Evolutionary conservation across 2,797 vertebrate species (phyloP), one percentile per base, ranked within the genome.

Genomic region (Acrocephalus scirpaceus): DNA sequence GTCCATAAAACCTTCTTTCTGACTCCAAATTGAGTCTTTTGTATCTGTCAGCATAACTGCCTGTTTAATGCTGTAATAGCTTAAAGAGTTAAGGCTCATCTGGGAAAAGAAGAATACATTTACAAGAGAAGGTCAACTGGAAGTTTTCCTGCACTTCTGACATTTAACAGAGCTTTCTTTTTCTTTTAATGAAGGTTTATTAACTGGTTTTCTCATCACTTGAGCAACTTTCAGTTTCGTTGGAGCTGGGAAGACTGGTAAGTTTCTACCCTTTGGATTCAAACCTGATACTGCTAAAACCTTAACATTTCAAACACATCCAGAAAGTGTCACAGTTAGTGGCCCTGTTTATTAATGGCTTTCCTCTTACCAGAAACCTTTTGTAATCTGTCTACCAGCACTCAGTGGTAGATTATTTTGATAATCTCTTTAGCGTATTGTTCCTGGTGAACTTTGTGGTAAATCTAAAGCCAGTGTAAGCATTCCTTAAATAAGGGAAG

Each of bases 161-260:
- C 16, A 11, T 65, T 67, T 93, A 95, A 81, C 45, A 16, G 44
- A 82, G 13, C 2, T 90, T 60, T 94, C 38, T 69, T 65, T 93
- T 79, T 91, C 45, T 94, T 74, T 72, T 61, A 72, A 32, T 91
- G 8, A 95, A 98, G 98, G 92, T 98, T 98, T 96, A 98, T 99
- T 97, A 99, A 99, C 98, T 99, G 99, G 99, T 99, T 99, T 98
- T 98, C 99, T 61, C 99, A 99, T 97, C 99, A 99, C 97, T 95
- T 99, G 97, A 99, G 99, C 98, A 99, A 99, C 97, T 99, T 99
- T 91, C 99, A 99, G 88, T 99, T 99, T 92, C 98, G 99, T 53
- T 99, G 99, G 99, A 99, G 99, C 97, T 99, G 99, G 99, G 99
- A 99, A 86, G 99, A 99, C 94, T 99, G 99, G 99, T 99, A 98